Conservation (phyloP, 2,797 vertebrate species). For the Pterois miles region DNA sequence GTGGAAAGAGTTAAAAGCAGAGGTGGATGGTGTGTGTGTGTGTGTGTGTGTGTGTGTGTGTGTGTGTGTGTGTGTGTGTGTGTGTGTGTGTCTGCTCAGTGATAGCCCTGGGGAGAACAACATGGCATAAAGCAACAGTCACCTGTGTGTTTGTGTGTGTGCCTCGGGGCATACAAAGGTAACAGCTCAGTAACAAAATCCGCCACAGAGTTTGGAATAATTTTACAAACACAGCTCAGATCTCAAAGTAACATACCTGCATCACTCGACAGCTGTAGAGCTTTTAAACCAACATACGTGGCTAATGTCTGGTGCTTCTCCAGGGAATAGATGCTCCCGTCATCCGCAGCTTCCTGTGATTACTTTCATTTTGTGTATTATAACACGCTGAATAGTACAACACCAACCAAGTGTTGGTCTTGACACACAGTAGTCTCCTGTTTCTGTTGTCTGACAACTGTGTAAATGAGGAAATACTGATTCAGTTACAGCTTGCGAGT, state of each 20-base stretch:
- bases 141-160: slow-evolving; percentile 54
- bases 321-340: slow-evolving; percentile 2
- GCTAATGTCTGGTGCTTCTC: neutral
- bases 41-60: slow-evolving; percentile 33
- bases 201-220: slow-evolving; percentile 47
- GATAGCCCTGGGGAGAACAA: slow-evolving; percentile 58
- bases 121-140: slow-evolving; percentile 60
- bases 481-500: neutral
- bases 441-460: neutral
- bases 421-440: neutral
- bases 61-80: slow-evolving; percentile 35
- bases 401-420: neutral
- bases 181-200: slow-evolving; percentile 45
- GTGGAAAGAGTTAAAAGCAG: slow-evolving; percentile 41
- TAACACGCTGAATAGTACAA: neutral
- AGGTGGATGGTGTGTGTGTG: slow-evolving; percentile 35
- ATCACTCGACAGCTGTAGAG: slow-evolving; percentile 2
- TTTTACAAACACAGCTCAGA: slow-evolving; percentile 52
- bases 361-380: neutral
- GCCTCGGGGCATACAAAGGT: slow-evolving; percentile 58
- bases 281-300: neutral
- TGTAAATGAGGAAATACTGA: neutral
- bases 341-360: neutral
- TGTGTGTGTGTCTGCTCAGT: slow-evolving; percentile 40
- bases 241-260: slow-evolving; percentile 19